Percentiles rank a stretch among this genome's conserved stretches.
Conservation (phyloP, 2,888 invertebrate species). For the Tetranychus truncatus region DNA sequence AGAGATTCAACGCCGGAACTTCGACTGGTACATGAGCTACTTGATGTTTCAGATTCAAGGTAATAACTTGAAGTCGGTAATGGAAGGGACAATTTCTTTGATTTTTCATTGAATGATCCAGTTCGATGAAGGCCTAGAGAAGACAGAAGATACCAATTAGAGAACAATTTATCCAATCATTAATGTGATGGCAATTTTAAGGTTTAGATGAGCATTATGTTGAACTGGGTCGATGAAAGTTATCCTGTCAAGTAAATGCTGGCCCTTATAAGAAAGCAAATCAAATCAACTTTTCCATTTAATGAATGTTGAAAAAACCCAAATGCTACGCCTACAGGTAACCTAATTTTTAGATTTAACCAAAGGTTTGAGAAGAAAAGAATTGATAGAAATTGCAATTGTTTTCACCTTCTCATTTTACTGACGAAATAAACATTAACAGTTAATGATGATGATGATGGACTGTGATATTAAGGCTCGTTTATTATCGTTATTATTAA, state of each 20-base stretch:
- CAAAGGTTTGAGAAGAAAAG: background rate
- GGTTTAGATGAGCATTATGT: too few relatives aligned
- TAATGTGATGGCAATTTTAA: too few relatives aligned
- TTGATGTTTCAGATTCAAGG: slow-evolving; percentile 9
- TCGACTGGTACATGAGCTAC: slow-evolving; percentile 8
- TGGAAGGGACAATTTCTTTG: slow-evolving; percentile 9
- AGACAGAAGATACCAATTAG: background rate
- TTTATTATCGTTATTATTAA: background rate
- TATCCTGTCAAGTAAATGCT: too few relatives aligned
- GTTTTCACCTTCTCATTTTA: background rate
- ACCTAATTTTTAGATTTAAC: background rate
- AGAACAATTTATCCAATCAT: too few relatives aligned
- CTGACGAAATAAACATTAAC: background rate
- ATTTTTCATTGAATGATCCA: slow-evolving; percentile 11
- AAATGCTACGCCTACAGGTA: background rate
- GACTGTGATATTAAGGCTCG: background rate
- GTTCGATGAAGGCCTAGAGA: slow-evolving; percentile 4
- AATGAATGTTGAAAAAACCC: background rate
- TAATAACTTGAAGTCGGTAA: slow-evolving; percentile 9
- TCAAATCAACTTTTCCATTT: background rate
- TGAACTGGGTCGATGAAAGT: too few relatives aligned
- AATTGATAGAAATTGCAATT: background rate
- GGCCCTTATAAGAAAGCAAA: too few relatives aligned
- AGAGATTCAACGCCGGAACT: slow-evolving; percentile 13
- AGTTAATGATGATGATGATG: background rate